Base-by-base conservation (phyloP, 92 coral and sea anemone species). In the Muricea muricata region DNA sequence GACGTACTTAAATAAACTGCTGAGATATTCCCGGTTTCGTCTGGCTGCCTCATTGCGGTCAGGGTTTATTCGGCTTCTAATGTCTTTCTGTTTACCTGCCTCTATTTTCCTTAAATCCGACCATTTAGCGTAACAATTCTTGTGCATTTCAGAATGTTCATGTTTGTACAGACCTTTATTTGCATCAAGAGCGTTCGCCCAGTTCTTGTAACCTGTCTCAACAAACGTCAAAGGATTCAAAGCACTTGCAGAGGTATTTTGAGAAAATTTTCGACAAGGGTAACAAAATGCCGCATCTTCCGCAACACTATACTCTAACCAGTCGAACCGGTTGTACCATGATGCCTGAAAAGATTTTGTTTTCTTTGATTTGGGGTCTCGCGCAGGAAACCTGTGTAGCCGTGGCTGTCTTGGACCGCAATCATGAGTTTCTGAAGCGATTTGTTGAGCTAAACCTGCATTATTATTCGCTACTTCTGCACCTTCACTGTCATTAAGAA, bases 361-460 rank as follows among this genome's bases (percentile, higher is more conserved):
- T 31, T 63, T 63, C 33, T 26, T 63, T 63, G 29, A 63, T 31
- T 63, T 63, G 71, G 71, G 71, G 17, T 63, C 71, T 31, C 71
- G 33, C 34, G 26, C 71, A 63, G 33, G 71, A 34, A 63, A 63
- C 71, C 26, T 63, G 10, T 63, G 71, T 63, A 63, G 71, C 71
- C 71, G 71, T 63, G 71, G 71, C 71, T 63, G 71, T 26, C 71
- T n/a, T 63, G 71, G 71, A 21, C 71, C 71, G n/a, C n/a, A n/a
- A 63, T 63, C 71, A 7, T 26, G 71, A 63, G 33, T 31, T 63
- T 63, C 34, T 12, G 26, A 63, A 63, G 17, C 26, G 71, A 63
- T 25, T 63, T 63, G 14, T 63, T 26, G 71, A 31, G 71, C 33
- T 31, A 13, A 31, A 25, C 11, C 11, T 39, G 45, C 45, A n/a